A percentile compares a stretch with the other conserved stretches of the same genome.
These are phyloP conservation scores for Sicus ferrugineus DNA, from an alignment of 2,888 invertebrate genomes.

Conservation along the genomic window DNA sequence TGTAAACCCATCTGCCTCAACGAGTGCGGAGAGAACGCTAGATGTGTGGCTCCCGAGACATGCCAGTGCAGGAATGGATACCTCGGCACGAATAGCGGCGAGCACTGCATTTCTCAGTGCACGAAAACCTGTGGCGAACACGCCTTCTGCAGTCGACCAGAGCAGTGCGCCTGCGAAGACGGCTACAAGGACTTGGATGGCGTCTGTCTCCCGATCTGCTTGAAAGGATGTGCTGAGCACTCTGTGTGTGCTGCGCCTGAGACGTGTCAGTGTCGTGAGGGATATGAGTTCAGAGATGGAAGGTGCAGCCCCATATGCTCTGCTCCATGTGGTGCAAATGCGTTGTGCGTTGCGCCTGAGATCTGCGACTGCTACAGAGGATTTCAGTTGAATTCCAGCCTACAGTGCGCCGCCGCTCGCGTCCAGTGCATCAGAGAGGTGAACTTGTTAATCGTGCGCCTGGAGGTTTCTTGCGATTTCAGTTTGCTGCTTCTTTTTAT, in stretches of 20 bases:
- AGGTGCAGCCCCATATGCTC: slow-evolving; percentile 6
- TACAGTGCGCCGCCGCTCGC: neutral
- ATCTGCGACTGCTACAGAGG: neutral
- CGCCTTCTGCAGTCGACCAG: slow-evolving; percentile 3
- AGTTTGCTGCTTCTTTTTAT: neutral
- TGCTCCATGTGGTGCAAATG: slow-evolving; percentile 6
- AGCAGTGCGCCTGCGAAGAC: slow-evolving; percentile 11
- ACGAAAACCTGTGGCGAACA: neutral
- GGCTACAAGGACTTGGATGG: slow-evolving; percentile 2
- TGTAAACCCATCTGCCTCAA: slow-evolving; percentile 14
- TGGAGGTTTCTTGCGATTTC: slow-evolving; percentile 3
- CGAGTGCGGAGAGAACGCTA: neutral
- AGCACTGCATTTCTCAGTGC: neutral
- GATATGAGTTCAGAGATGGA: neutral
- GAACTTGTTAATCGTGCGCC: neutral
- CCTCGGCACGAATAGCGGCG: neutral
- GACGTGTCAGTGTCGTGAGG: slow-evolving; percentile 9
- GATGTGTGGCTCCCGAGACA: slow-evolving; percentile 1
- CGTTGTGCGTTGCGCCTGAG: slow-evolving; percentile 12
- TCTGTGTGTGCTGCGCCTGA: slow-evolving; percentile 22
- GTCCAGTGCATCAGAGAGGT: neutral
- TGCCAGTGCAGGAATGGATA: slow-evolving; percentile 19
- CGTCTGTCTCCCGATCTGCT: slow-evolving; percentile 16
- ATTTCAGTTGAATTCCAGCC: neutral
- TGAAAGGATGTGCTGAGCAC: neutral